Evolutionary conservation across 2,113 vertebrate genomes (phyloP), one percentile per base, ranked within the genome.

Genomic region (Tautogolabrus adspersus): DNA sequence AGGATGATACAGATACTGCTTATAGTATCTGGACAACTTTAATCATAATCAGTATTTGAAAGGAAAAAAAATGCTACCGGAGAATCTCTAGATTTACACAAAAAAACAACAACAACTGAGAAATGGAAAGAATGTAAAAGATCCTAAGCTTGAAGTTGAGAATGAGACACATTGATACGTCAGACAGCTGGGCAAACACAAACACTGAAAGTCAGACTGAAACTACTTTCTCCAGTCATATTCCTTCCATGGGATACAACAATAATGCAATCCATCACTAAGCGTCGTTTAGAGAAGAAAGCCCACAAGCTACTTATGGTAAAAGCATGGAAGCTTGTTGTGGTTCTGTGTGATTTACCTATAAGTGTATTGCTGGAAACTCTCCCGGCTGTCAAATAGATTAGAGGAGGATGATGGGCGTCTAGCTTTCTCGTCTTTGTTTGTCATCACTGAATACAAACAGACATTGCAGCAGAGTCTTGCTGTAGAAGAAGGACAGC

Each of bases 301-400:
- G 49, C 67, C 80, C 74, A 72, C 63, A 23, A 47, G 76, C 72
- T 76, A 68, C 69, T 76, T 86, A 60, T 21, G 77, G 74, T 79
- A 76, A 82, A 46, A 68, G 60, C 56, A 56, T 19, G 59, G 64
- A 72, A 60, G 62, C 64, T 18, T 49, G 42, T 18, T 80, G 82
- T 49, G 57, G 78, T 63, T 73, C 44, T 47, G 69, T 81, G 70
- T 49, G 72, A 44, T 65, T 72, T 51, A 76, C 70, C 58, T 77
- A 11, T 80, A 68, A 82, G 74, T 78, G 81, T 58, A 65, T 84
- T 75, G 51, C 76, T 84, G 83, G 79, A 77, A 79, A 62, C 37
- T 47, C 64, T 75, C 22, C 49, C 12, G 52, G 42, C 62, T 61
- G 77, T 78, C 72, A 72, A 22, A 80, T 1, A 67, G 66, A 85